Evolutionary conservation across 2,888 invertebrate genomes (phyloP), one percentile per base, ranked within the genome.

Genomic region (Eurytoma californica): DNA sequence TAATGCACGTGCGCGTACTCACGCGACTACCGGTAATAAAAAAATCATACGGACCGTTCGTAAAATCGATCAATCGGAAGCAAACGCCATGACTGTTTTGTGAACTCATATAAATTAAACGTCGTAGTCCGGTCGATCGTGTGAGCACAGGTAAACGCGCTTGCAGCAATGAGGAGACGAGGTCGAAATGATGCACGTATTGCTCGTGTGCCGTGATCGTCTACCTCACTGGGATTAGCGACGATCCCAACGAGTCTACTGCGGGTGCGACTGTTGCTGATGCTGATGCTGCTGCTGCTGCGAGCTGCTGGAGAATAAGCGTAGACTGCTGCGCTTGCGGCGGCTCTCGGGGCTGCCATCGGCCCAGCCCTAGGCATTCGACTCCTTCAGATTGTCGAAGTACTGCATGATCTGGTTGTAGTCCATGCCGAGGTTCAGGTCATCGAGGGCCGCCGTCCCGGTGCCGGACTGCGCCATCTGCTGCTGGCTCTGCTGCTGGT

Each of bases 391-490:
- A 93, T 97, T 98, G 92, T 98, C 97, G 93, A 98, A 98, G 92
- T 98, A 98, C 91, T 97, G 96, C 96, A 98, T 97, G 91, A 98
- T 96, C 93, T 98, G 97, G 91, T 98, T 97, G 92, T 98, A 98
- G 92, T 98, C 97, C 97, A 98, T 97, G 89, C 96, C 96, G 81
- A 93, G 90, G 86, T 93, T 93, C 83, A 97, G 93, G 90, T 96
- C 96, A 91, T 96, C 96, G 85, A 96, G 92, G 69, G 93, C 94
- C 80, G 95, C 93, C n/a, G 74, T 24, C 20, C 73, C n/a, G 9
- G 49, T 18, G 16, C 20, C 16, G 2, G 51, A 63, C 28, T 69
- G 53, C 55, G 14, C 53, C 18, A 58, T 67, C 47, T 63, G 74
- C 57, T 63, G 69, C 53, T 68, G 78, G 55, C 92, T 55, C 39